phyloP scores from a whole-genome alignment of 2,888 invertebrate genomes.

The Allolobophora icterica region DNA sequence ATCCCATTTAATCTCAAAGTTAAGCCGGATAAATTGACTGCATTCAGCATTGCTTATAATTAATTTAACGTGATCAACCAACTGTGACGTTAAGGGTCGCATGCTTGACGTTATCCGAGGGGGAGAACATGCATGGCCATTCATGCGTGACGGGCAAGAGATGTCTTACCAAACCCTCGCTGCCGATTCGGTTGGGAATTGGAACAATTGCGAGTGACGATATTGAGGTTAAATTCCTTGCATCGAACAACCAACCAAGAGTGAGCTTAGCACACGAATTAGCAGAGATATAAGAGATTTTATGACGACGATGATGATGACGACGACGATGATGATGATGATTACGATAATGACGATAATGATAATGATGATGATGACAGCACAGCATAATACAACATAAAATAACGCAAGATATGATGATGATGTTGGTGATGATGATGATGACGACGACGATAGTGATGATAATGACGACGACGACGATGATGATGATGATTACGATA shows the following conservation, averaged over 20 bases:
- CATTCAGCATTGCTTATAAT: slow-evolving; percentile 12
- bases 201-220: neutral
- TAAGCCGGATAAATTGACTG: neutral
- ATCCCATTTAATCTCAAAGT: neutral
- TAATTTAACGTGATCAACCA: neutral
- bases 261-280: neutral
- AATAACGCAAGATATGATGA: too few species aligned
- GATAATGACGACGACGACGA: too few species aligned
- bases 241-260: neutral
- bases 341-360: neutral
- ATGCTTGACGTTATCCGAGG: neutral
- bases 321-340: neutral
- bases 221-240: neutral
- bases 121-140: neutral
- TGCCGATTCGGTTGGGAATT: neutral
- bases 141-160: neutral
- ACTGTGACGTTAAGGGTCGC: neutral
- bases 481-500: too few species aligned
- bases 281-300: neutral
- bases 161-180: neutral
- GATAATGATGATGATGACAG: too few species aligned
- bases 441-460: too few species aligned
- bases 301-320: neutral
- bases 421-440: too few species aligned
- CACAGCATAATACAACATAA: too few species aligned